Evolutionary conservation across 2,888 invertebrate species (phyloP).

Genomic region (Dicranocentrus wangi): DNA sequence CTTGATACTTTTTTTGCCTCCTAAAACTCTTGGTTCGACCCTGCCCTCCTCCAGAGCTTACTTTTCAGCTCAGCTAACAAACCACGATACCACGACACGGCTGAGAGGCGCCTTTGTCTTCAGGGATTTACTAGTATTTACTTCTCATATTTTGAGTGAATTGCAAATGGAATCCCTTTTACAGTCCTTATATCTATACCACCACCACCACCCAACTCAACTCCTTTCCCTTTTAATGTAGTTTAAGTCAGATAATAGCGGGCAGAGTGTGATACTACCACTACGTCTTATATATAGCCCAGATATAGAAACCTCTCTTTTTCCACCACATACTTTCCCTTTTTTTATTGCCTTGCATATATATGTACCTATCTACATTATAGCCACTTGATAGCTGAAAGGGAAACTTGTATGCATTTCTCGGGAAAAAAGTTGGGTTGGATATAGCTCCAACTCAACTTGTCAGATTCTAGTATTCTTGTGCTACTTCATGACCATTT

Average conservation of each 20-base stretch:
- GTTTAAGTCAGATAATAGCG: slow-evolving; percentile 9
- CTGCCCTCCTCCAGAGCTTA: background rate
- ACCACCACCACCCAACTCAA: background rate
- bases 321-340: slow-evolving; percentile 14
- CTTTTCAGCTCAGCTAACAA: slow-evolving; percentile 10
- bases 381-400: too few relatives aligned
- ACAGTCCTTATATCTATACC: background rate
- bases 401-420: slow-evolving; percentile 1
- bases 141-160: slow-evolving; percentile 35
- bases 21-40: background rate
- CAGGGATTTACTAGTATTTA: slow-evolving; percentile 24
- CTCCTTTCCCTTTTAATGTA: slow-evolving; percentile 13
- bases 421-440: background rate
- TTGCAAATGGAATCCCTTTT: slow-evolving; percentile 32
- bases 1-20: too few relatives aligned
- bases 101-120: slow-evolving; percentile 35
- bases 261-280: background rate
- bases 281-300: background rate
- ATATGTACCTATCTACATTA: too few relatives aligned
- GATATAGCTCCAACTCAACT: slow-evolving; percentile 1
- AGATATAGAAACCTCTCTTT: background rate
- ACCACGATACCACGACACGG: slow-evolving; percentile 19
- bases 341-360: slow-evolving; percentile 23
- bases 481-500: slow-evolving; percentile 28
- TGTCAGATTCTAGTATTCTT: slow-evolving; percentile 27